Conservation (phyloP, 2,113 vertebrate genomes). For the Tachysurus fulvidraco region DNA sequence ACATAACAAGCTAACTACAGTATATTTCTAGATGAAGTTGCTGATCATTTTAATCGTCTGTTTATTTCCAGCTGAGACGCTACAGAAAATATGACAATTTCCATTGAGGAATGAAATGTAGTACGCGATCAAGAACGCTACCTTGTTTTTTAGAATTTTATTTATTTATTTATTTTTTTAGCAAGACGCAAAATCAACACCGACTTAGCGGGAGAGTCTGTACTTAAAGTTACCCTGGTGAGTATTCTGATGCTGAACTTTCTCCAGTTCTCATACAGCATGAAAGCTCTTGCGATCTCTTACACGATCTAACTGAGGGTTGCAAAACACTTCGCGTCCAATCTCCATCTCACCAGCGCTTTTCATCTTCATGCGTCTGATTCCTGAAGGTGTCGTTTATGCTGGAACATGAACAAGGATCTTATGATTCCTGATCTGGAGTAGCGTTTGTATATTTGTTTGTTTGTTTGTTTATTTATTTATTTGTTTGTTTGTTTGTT, state of each 20-base stretch:
- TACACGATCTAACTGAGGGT: background rate
- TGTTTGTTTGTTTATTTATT: background rate
- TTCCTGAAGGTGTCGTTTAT: background rate
- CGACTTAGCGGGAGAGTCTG: background rate
- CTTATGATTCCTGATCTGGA: background rate
- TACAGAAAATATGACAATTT: no score
- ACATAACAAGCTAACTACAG: background rate
- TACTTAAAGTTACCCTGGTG: background rate
- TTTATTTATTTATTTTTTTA: no score
- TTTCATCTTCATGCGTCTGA: slow-evolving; percentile 2
- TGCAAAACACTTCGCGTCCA: slow-evolving; percentile 18
- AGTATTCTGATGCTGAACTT: background rate
- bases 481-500: slow-evolving; percentile 3
- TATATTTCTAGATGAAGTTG: no score
- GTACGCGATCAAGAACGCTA: no score
- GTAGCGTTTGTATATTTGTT: background rate
- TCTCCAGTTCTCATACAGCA: background rate
- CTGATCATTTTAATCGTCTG: no score
- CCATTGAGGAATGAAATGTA: no score
- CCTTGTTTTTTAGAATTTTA: no score
- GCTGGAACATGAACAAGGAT: background rate
- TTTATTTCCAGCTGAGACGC: no score
- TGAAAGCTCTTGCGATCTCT: background rate
- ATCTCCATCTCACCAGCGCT: background rate
- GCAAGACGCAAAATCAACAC: background rate